Conservation (phyloP, 2,888 invertebrate genomes). For the Eucera pruinosa region DNA sequence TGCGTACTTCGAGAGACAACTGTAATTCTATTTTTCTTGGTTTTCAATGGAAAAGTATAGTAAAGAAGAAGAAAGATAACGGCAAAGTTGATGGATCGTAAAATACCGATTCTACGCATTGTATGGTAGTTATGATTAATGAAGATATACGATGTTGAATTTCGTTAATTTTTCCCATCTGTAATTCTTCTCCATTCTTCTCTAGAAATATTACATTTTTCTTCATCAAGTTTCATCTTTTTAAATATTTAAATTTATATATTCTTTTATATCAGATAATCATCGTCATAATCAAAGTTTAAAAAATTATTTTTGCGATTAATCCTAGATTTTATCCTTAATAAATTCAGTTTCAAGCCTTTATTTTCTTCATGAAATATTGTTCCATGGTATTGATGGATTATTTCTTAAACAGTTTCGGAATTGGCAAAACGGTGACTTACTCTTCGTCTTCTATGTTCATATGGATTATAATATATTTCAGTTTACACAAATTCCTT, state of each 20-base stretch:
- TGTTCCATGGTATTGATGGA: too few relatives aligned
- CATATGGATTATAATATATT: too few relatives aligned
- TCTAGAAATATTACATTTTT: neutral
- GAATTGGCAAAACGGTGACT: too few relatives aligned
- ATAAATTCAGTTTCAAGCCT: too few relatives aligned
- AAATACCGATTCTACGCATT: neutral
- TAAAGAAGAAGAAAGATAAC: slow-evolving; percentile 1
- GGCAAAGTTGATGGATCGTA: slow-evolving; percentile 28
- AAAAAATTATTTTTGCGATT: too few relatives aligned
- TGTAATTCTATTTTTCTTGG: neutral
- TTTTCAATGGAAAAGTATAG: neutral
- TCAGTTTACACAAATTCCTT: too few relatives aligned
- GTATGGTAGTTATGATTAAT: slow-evolving; percentile 15
- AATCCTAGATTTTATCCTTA: too few relatives aligned
- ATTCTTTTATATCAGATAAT: neutral
- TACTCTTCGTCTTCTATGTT: too few relatives aligned
- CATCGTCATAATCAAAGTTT: too few relatives aligned
- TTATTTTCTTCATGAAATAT: too few relatives aligned
- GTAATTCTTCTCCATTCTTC: neutral
- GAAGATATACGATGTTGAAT: slow-evolving; percentile 15
- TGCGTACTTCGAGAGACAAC: too few relatives aligned
- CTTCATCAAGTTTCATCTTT: neutral
- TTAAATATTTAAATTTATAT: neutral
- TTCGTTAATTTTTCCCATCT: neutral
- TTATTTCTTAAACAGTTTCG: too few relatives aligned